Evolutionary conservation across 2,113 vertebrate genomes (phyloP).

Genomic region (Cavia porcellus): DNA sequence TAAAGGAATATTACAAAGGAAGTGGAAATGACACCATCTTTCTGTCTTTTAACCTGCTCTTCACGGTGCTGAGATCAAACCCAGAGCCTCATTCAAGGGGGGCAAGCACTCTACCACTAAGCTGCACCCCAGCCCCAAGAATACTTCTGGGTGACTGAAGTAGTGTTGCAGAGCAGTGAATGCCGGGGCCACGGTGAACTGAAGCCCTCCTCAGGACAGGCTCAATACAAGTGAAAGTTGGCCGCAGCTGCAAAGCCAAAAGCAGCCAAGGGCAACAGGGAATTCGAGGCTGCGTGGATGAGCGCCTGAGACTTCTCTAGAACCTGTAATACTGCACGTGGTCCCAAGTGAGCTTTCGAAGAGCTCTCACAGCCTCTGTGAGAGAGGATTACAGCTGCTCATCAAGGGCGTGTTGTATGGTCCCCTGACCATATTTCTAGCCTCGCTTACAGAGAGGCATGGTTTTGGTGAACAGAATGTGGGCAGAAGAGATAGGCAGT

Average conservation of each 20-base stretch:
- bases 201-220: background rate
- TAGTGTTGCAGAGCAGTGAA: background rate
- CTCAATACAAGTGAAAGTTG: background rate
- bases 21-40: background rate
- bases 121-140: background rate
- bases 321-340: background rate
- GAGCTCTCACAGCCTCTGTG: background rate
- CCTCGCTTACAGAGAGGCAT: background rate
- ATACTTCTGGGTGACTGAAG: background rate
- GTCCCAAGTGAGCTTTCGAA: background rate
- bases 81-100: background rate
- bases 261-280: background rate
- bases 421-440: background rate
- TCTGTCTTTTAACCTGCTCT: background rate
- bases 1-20: background rate
- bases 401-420: background rate
- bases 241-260: background rate
- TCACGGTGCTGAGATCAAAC: background rate
- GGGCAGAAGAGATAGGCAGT: background rate
- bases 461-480: background rate
- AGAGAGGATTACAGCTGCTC: background rate
- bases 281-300: background rate
- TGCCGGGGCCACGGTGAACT: background rate
- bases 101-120: background rate
- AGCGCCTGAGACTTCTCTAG: background rate